Base-by-base conservation (phyloP, 2,797 vertebrate species). In the Molossus molossus region DNA sequence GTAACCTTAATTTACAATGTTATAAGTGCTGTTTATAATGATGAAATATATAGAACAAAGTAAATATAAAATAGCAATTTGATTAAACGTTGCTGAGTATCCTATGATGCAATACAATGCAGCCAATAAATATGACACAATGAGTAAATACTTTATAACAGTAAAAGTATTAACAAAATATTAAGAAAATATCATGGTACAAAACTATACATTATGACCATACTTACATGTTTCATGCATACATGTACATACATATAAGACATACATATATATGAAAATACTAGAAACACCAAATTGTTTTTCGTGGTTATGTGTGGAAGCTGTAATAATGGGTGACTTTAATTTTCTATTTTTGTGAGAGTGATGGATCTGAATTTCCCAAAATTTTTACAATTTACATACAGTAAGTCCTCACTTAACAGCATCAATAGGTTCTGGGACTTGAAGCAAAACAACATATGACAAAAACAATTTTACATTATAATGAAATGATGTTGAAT, bases 261-360 rank as follows among this genome's bases (percentile, higher is more conserved):
- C 27, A 37, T 33, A 86, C 40, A 17, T 82, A 76, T 70, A 70
- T 82, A 83, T 50, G 75, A 87, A 93, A 89, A 87, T 73, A 69
- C 37, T 58, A 79, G 88, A 85, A 96, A 50, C 9, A 88, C 62
- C 17, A 45, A 60, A 76, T 90, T 94, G 48, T 86, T 95, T 94
- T 79, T 55, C 64, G 20, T 92, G 60, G 75, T 96, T 89, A 69
- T 96, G 29, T 48, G 21, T 87, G 20, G 89, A 94, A 84, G 20
- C 64, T 80, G 27, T 23, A 86, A 88, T 94, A 94, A 97, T 84
- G 60, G 80, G 94, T 96, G 73, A 65, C 48, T 95, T 96, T 90
- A 95, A 95, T 96, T 94, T 93, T 90, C 84, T 83, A 17, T 67
- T 87, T 82, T 83, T 2, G 20, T 21, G 53, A 50, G 45, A 50